Evolutionary conservation across 2,113 vertebrate genomes (phyloP).

Genomic region (Amblyornis subalaris): DNA sequence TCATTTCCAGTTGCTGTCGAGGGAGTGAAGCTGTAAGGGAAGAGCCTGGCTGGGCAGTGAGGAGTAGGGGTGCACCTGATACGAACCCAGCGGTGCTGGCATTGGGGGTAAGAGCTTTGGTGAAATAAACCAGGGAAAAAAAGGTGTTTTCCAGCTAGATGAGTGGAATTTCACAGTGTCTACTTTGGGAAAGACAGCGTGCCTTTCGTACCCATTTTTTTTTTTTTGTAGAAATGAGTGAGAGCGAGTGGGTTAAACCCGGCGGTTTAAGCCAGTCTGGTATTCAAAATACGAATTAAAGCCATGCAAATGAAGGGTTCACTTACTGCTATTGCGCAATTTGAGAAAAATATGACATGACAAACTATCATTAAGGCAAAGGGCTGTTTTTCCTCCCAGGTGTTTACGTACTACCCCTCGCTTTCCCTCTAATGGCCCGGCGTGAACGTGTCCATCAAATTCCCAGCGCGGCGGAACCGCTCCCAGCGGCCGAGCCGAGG

Average conservation of each 20-base stretch:
- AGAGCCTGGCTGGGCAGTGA: background rate
- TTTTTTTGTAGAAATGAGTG: background rate
- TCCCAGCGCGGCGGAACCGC: rapidly evolving
- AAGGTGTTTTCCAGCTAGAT: background rate
- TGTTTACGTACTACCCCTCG: background rate
- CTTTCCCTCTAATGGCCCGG: background rate
- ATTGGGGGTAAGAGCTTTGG: background rate
- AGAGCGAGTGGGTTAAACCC: background rate
- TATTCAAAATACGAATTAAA: slow-evolving; percentile 36
- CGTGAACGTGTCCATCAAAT: background rate
- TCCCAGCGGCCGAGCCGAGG: background rate
- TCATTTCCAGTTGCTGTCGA: background rate
- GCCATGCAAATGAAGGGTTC: slow-evolving; percentile 22
- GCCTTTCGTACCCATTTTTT: background rate
- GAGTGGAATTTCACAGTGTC: rapidly evolving
- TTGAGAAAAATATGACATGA: background rate
- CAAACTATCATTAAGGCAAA: slow-evolving; percentile 45
- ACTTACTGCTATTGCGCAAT: background rate
- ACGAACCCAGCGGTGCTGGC: background rate
- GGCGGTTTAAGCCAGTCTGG: background rate
- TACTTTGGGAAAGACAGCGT: background rate
- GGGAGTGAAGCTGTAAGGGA: background rate
- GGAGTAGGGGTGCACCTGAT: background rate
- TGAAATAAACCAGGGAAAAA: background rate
- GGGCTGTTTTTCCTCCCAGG: slow-evolving; percentile 28